A percentile compares a stretch with the other conserved stretches of the same genome.
phyloP scores from a whole-genome alignment of 1,140 invertebrate genomes.

The Drosophila nebulosa region DNA sequence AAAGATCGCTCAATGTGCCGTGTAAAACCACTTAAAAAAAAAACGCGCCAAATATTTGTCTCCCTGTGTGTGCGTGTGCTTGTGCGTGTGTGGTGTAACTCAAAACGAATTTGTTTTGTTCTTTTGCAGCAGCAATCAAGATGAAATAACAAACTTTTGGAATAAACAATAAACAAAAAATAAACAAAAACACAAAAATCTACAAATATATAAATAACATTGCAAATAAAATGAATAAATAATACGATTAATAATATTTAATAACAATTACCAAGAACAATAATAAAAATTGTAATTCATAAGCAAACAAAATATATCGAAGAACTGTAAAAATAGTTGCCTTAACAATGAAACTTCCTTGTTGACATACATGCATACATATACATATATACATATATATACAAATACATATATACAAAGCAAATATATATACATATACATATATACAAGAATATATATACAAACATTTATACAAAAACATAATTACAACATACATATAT shows the following conservation, averaged over 20 bases:
- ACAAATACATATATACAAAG: constrained; percentile 38
- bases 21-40: background rate
- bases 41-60: background rate
- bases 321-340: constrained; percentile 53
- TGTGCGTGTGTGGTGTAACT: background rate
- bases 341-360: constrained; percentile 74
- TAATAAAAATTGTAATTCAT: background rate
- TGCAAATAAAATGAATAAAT: background rate
- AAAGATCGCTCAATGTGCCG: background rate
- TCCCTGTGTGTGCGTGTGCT: background rate
- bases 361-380: constrained; percentile 61
- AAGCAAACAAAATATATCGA: background rate
- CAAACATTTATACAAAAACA: constrained; percentile 4
- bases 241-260: background rate
- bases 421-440: constrained; percentile 33
- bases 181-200: too few relatives aligned
- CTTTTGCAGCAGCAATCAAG: background rate
- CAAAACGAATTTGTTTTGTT: background rate
- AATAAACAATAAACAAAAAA: background rate
- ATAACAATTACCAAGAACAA: background rate
- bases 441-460: constrained; percentile 25
- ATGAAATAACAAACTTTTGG: background rate
- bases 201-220: too few relatives aligned
- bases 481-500: background rate
- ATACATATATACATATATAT: constrained; percentile 42